These are phyloP conservation scores for Sminthurides aquaticus DNA, from an alignment of 2,888 invertebrate genomes.

Conservation along the genomic window DNA sequence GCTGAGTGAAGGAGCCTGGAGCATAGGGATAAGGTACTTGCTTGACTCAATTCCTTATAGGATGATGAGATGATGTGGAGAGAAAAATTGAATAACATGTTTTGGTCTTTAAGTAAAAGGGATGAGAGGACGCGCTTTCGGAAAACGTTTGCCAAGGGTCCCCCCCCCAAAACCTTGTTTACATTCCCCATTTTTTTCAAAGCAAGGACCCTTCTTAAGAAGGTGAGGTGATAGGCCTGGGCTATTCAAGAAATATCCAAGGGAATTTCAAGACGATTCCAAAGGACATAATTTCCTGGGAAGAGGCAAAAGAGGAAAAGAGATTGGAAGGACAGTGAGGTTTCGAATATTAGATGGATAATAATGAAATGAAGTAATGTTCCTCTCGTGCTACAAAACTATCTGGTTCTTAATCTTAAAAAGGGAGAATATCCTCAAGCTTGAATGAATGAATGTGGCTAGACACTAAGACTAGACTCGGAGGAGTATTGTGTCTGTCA, in stretches of 20 bases:
- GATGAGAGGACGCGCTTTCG: not conserved
- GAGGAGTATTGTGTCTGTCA: not conserved
- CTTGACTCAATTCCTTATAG: not conserved
- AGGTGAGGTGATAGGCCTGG: no score
- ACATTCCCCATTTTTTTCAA: not conserved
- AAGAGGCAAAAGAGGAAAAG: not conserved
- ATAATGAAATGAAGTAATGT: not conserved
- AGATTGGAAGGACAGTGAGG: not conserved
- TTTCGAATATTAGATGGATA: not conserved
- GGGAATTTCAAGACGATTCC: not conserved
- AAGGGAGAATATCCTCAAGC: not conserved
- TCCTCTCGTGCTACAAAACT: not conserved
- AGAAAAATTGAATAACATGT: not conserved
- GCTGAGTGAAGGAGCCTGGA: not conserved
- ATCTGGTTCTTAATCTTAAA: not conserved
- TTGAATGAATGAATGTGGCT: not conserved
- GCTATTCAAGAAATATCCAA: not conserved
- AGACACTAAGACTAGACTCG: not conserved
- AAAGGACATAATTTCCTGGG: not conserved
- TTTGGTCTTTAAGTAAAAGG: not conserved
- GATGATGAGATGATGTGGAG: no score
- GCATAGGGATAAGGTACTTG: not conserved
- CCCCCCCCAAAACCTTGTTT: not conserved
- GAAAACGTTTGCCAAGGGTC: not conserved
- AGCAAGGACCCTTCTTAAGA: no score